Evolutionary conservation across 2,888 invertebrate genomes (phyloP), one percentile per base, ranked within the genome.

Genomic region (Cantharis flavilabris): DNA sequence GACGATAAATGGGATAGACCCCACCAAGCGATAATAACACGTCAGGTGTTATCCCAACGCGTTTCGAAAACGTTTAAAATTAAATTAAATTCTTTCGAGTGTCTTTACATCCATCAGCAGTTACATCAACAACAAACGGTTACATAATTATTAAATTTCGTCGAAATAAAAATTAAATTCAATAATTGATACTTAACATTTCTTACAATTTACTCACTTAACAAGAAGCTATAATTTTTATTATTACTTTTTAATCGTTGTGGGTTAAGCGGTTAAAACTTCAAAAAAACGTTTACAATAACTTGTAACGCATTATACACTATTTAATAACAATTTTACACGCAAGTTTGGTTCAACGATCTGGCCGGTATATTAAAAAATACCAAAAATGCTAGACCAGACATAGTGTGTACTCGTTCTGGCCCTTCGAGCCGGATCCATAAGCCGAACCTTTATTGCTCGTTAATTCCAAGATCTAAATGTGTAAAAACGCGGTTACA

Each of bases 291-390:
- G 65, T 67, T 67, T 67, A 67, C 23, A 23, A 23, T 67, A 67
- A 23, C 20, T 64, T 64, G 26, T 26, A 20, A 67, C 65, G 65
- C 65, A 67, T 67, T 67, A 65, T 64, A 64, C n/a, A 20, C 20
- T 67, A 67, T 67, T 67, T 67, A 67, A 67, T 67, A 67, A 67
- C 65, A 67, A 67, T 67, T 23, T 67, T 67, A 67, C 65, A 67
- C 65, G 65, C 65, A 67, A 67, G 20, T 67, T 67, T 23, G 26
- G 65, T 67, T 67, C 65, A 67, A 67, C 65, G 65, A 67, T 26
- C 26, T 5, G 14, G 11, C 4, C 20, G n/a, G n/a, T 23, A 3
- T 9, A 9, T 26, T 26, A 67, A 67, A 26, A 67, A 20, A 20
- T 49, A n/a, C 49, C 49, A 49, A 49, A 49, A 49, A 33, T 13